These are phyloP conservation scores for Microtus oregoni DNA, from an alignment of 2,113 vertebrate genomes.

Conservation along the genomic window DNA sequence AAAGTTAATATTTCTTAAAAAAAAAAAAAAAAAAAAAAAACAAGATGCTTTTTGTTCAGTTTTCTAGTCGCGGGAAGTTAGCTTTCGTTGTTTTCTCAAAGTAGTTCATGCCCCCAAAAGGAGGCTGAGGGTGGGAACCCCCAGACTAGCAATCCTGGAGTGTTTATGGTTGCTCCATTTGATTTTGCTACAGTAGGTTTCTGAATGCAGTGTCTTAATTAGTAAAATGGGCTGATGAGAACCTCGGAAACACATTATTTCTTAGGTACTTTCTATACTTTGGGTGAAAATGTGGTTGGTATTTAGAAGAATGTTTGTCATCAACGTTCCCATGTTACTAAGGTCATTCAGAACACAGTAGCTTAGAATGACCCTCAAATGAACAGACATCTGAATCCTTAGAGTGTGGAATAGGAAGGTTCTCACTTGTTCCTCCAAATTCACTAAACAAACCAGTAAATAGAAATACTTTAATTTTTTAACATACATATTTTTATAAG, in stretches of 20 bases:
- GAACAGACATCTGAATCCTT: neutral
- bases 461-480: conserved; percentile 12
- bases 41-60: conserved; percentile 16
- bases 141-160: conserved; percentile 23
- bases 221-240: conserved; percentile 1
- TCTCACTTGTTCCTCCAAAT: neutral
- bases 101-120: neutral
- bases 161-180: neutral
- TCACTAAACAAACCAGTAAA: conserved; percentile 27
- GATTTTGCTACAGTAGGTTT: conserved; percentile 34
- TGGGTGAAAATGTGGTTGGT: neutral
- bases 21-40: too few relatives aligned
- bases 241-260: neutral
- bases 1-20: too few relatives aligned
- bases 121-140: neutral
- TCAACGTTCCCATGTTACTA: conserved; percentile 38
- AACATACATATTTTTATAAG: conserved; percentile 20
- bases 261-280: conserved; percentile 30
- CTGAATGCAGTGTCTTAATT: conserved; percentile 38
- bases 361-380: conserved; percentile 11
- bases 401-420: neutral
- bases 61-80: neutral
- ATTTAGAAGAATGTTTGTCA: conserved; percentile 25
- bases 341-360: conserved; percentile 12
- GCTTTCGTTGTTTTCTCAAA: neutral